Evolutionary conservation across 2,888 invertebrate species (phyloP).

Genomic region (Nudaria mundana): DNA sequence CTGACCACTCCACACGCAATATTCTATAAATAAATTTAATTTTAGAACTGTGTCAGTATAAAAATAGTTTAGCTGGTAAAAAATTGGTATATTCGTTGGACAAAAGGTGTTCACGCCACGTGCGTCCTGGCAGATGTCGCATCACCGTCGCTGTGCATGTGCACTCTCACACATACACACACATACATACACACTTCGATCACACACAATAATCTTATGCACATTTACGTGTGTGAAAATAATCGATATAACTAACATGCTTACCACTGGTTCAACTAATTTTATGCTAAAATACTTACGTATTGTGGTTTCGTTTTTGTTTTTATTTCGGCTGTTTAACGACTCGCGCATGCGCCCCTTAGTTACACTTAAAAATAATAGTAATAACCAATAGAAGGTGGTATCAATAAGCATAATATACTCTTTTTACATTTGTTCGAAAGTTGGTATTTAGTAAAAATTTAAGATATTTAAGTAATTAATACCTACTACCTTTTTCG

Average conservation of each 20-base stretch:
- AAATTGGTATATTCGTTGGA: slow-evolving; percentile 53
- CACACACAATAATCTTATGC: slow-evolving; percentile 2
- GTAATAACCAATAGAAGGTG: too few species aligned
- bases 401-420: too few species aligned
- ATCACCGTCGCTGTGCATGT: slow-evolving; percentile 20
- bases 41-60: slow-evolving; percentile 61
- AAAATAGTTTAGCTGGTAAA: slow-evolving; percentile 65
- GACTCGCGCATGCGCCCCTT: not conserved
- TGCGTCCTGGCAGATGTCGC: slow-evolving; percentile 63
- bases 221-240: slow-evolving; percentile 1
- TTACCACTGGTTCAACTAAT: slow-evolving; percentile 20
- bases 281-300: slow-evolving; percentile 25
- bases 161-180: slow-evolving; percentile 6
- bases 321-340: slow-evolving; percentile 6
- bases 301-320: slow-evolving; percentile 22
- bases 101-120: slow-evolving; percentile 75
- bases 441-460: too few species aligned
- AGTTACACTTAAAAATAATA: too few species aligned
- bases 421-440: too few species aligned
- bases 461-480: too few species aligned
- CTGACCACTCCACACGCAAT: slow-evolving; percentile 11
- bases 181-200: not conserved
- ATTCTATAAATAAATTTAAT: slow-evolving; percentile 31
- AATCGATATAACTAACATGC: slow-evolving; percentile 16
- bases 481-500: too few species aligned